A percentile compares a stretch with the other conserved stretches of the same genome.
These are phyloP conservation scores for Calameuta idolon DNA, from an alignment of 2,888 invertebrate species.

Conservation along the genomic window DNA sequence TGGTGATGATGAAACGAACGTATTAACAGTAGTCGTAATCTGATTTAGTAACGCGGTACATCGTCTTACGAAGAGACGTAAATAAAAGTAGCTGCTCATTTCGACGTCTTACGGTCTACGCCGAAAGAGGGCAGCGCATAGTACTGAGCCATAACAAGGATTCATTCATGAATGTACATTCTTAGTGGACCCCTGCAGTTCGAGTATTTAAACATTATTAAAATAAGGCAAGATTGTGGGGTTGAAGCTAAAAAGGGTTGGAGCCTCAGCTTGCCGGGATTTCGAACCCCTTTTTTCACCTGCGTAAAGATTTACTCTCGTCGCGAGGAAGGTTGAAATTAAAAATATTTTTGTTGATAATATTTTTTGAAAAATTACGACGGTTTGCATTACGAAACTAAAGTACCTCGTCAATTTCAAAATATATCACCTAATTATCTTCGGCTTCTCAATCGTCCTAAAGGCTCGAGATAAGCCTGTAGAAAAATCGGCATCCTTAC, in stretches of 20 bases:
- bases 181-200: constrained; percentile 14
- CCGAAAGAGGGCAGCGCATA: not conserved
- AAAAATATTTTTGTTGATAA: not conserved
- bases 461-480: not conserved
- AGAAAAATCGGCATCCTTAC: not conserved
- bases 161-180: not conserved
- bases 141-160: not conserved
- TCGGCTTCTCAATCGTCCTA: not conserved
- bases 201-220: constrained; percentile 24
- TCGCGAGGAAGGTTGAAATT: not conserved
- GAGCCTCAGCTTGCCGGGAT: not conserved
- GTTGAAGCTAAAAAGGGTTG: not conserved
- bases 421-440: not conserved
- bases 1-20: not conserved
- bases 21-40: not conserved
- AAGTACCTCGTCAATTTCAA: not conserved
- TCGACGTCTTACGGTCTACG: not conserved
- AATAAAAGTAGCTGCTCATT: not conserved
- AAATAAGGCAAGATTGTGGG: constrained; percentile 22
- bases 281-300: not conserved
- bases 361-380: too few species aligned
- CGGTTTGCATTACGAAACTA: not conserved
- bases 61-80: not conserved
- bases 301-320: not conserved
- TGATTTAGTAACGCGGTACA: not conserved